A percentile compares a stretch with the other conserved stretches of the same genome.
Evolutionary conservation across 2,113 vertebrate species (phyloP).

Genomic region (Sylvietta virens): DNA sequence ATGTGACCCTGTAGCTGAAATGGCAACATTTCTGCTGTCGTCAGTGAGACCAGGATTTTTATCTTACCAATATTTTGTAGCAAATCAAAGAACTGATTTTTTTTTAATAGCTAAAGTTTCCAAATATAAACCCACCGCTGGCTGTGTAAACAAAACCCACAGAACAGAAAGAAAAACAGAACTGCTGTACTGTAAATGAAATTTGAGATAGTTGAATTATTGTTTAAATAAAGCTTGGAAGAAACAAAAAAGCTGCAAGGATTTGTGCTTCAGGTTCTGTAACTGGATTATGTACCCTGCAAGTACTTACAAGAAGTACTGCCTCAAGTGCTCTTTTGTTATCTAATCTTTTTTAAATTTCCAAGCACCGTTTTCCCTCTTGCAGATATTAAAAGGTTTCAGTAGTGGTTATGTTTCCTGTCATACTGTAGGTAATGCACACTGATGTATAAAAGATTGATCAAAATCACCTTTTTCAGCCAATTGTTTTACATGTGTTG

Average conservation of each 20-base stretch:
- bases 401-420: constrained; percentile 47
- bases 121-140: not conserved
- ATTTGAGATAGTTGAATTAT: not conserved
- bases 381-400: constrained; percentile 57
- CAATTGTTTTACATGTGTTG: constrained; percentile 49
- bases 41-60: not conserved
- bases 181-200: not conserved
- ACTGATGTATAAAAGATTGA: constrained; percentile 38
- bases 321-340: constrained; percentile 29
- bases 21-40: not conserved
- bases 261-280: not conserved
- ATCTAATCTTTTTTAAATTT: constrained; percentile 59
- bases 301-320: not conserved
- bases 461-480: constrained; percentile 40
- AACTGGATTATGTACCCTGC: not conserved
- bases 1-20: not conserved
- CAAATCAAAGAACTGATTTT: not conserved
- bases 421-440: constrained; percentile 40
- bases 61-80: not conserved
- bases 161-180: not conserved
- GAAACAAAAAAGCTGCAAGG: not conserved
- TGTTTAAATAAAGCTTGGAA: constrained; percentile 7
- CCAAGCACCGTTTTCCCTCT: constrained; percentile 20
- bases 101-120: not conserved
- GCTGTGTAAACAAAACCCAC: not conserved